These are phyloP conservation scores for Ardeotis arabs DNA, from an alignment of 2,113 vertebrate genomes.

Conservation along the genomic window DNA sequence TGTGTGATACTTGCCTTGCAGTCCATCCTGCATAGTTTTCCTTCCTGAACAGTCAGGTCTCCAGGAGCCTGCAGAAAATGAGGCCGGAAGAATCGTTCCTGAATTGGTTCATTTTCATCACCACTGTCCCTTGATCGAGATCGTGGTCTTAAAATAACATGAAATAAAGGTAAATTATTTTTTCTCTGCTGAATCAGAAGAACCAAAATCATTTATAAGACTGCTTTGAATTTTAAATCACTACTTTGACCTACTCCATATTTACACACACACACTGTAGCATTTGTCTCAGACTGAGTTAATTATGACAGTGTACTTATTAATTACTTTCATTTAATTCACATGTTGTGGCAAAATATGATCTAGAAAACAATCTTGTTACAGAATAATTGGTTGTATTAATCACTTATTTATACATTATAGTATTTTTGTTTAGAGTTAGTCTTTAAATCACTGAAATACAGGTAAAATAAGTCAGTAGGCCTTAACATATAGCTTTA, in stretches of 20 bases:
- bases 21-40: slow-evolving; percentile 96
- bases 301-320: not conserved
- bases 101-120: slow-evolving; percentile 95
- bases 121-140: slow-evolving; percentile 95
- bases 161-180: slow-evolving; percentile 20
- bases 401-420: not conserved
- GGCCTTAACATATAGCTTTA: not conserved
- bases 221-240: not conserved
- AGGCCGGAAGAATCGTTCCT: slow-evolving; percentile 97
- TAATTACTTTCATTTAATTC: not conserved
- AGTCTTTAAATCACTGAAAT: not conserved
- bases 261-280: not conserved
- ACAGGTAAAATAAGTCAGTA: not conserved
- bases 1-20: slow-evolving; percentile 86
- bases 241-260: not conserved
- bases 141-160: slow-evolving; percentile 82
- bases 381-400: not conserved
- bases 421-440: not conserved
- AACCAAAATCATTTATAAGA: not conserved
- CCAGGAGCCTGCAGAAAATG: slow-evolving; percentile 98
- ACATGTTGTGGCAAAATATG: not conserved
- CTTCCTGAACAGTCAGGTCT: slow-evolving; percentile 95
- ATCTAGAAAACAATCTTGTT: not conserved
- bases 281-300: not conserved
- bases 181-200: not conserved